Conservation (phyloP, 2,888 invertebrate species). For the Anthrax anthrax region DNA sequence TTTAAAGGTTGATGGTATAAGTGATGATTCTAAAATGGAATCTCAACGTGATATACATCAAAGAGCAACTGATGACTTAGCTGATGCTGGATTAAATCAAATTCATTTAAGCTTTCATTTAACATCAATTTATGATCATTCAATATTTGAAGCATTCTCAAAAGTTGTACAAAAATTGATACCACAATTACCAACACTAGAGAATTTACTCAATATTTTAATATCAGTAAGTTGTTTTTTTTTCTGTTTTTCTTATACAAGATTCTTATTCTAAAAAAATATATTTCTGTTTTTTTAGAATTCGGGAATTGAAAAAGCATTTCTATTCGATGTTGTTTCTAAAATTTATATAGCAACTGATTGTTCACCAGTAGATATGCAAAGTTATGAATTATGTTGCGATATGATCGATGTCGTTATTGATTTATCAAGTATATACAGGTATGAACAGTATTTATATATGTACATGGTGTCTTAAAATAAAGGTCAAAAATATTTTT, state of each 20-base stretch:
- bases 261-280: too few species aligned
- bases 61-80: slow-evolving; percentile 84
- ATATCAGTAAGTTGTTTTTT: slow-evolving; percentile 87
- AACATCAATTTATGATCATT: slow-evolving; percentile 99
- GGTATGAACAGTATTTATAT: slow-evolving; percentile 40
- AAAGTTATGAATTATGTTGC: slow-evolving; percentile 97
- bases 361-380: slow-evolving; percentile 98
- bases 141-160: slow-evolving; percentile 99
- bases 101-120: slow-evolving; percentile 89
- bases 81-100: slow-evolving; percentile 74
- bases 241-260: neutral
- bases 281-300: slow-evolving; percentile 55
- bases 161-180: slow-evolving; percentile 99
- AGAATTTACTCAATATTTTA: slow-evolving; percentile 92
- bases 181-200: slow-evolving; percentile 90
- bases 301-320: slow-evolving; percentile 98
- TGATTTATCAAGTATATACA: slow-evolving; percentile 97
- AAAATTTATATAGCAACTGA: slow-evolving; percentile 99
- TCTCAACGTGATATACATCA: slow-evolving; percentile 97
- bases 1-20: slow-evolving; percentile 79
- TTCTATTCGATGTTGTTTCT: slow-evolving; percentile 97
- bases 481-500: too few species aligned
- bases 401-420: slow-evolving; percentile 99
- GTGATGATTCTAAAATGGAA: slow-evolving; percentile 98
- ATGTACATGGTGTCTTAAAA: too few species aligned